Percentiles rank a stretch among this genome's conserved stretches.
These are phyloP conservation scores for Callopanchax toddi DNA, from an alignment of 2,113 vertebrate species.

Conservation along the genomic window DNA sequence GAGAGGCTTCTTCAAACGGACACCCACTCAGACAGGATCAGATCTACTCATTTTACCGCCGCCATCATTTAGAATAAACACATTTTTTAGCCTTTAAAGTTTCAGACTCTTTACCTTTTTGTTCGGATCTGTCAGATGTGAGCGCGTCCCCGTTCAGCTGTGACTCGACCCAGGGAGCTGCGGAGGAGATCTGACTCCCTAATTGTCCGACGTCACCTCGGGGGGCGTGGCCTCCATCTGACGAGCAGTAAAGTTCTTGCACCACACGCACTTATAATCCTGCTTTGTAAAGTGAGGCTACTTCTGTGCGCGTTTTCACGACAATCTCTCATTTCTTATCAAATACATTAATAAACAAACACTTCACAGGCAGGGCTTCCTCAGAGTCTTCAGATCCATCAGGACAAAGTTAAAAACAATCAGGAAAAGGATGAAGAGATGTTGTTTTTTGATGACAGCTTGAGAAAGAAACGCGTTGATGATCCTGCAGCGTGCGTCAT, in stretches of 20 bases:
- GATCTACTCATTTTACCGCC: too few species aligned
- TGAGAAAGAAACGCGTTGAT: slow-evolving; percentile 20
- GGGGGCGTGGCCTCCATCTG: slow-evolving; percentile 30
- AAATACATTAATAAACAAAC: background rate
- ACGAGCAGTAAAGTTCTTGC: background rate
- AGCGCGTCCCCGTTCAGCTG: background rate
- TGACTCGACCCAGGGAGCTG: background rate
- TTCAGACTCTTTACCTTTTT: background rate
- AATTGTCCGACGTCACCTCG: slow-evolving; percentile 32
- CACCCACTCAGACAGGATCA: too few species aligned
- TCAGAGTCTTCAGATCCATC: background rate
- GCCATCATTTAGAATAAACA: background rate
- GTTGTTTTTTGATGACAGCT: slow-evolving; percentile 54
- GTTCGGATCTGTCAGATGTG: background rate
- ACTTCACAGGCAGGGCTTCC: slow-evolving; percentile 4
- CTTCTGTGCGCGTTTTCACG: too few species aligned
- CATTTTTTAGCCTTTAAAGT: background rate
- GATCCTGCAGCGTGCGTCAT: slow-evolving; percentile 48
- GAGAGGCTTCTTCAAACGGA: background rate
- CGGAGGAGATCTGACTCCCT: slow-evolving; percentile 20
- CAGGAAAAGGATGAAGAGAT: slow-evolving; percentile 47
- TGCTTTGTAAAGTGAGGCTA: background rate
- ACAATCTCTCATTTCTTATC: background rate
- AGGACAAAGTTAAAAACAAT: slow-evolving; percentile 40
- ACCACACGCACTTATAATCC: background rate